A percentile compares a stretch with the other conserved stretches of the same genome.
These are phyloP conservation scores for Drosophila insularis DNA, from an alignment of 1,140 invertebrate species.

Conservation along the genomic window DNA sequence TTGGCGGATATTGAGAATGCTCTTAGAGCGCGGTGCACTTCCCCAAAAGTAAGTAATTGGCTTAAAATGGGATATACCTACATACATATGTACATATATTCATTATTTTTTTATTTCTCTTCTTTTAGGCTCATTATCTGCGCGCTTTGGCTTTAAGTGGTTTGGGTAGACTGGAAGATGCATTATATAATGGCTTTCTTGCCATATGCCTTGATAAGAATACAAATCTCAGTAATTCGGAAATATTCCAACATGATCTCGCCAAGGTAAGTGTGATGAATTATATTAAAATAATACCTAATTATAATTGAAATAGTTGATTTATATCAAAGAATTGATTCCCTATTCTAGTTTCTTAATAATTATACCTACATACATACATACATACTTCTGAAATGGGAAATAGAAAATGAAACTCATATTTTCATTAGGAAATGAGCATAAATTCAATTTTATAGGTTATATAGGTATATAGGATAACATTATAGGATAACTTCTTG, in stretches of 20 bases:
- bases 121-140: slow-evolving; percentile 86
- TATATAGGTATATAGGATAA: too few species aligned
- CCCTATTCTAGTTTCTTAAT: too few species aligned
- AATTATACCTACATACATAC: too few species aligned
- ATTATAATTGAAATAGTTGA: too few species aligned
- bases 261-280: slow-evolving; percentile 63
- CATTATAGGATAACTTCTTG: too few species aligned
- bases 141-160: slow-evolving; percentile 86
- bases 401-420: too few species aligned
- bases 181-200: slow-evolving; percentile 85
- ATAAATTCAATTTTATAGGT: too few species aligned
- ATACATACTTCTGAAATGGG: too few species aligned
- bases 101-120: background rate
- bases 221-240: slow-evolving; percentile 78
- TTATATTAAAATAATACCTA: too few species aligned
- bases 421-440: too few species aligned
- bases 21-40: slow-evolving; percentile 87
- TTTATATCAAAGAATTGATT: too few species aligned
- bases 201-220: slow-evolving; percentile 76
- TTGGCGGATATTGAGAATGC: slow-evolving; percentile 88
- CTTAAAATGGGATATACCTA: background rate
- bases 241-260: slow-evolving; percentile 82
- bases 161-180: slow-evolving; percentile 87
- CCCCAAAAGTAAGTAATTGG: slow-evolving; percentile 86
- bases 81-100: too few species aligned